These are phyloP conservation scores for Hesperophylax magnus DNA, from an alignment of 1,140 invertebrate genomes.

Conservation along the genomic window DNA sequence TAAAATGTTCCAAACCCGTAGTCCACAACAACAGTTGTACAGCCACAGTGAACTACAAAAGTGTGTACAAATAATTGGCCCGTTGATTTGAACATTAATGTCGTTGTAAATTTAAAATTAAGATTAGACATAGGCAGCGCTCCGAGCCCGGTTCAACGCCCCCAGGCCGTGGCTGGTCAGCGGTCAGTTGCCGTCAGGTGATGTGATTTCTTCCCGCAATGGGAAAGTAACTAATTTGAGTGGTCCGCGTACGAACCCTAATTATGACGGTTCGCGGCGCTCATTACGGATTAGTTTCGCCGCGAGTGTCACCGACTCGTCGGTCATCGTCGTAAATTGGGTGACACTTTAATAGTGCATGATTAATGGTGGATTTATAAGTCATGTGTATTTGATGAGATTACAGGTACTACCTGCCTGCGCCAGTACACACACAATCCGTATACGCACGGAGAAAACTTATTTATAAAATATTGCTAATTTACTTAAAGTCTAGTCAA, in stretches of 20 bases:
- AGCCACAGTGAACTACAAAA: slow-evolving; percentile 1
- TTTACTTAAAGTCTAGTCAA: too few relatives aligned
- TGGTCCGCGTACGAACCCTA: not conserved
- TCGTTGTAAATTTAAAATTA: slow-evolving; percentile 55
- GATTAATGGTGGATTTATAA: not conserved
- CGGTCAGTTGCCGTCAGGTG: not conserved
- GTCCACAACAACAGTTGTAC: not conserved
- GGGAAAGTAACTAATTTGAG: slow-evolving; percentile 40
- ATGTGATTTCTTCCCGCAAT: slow-evolving; percentile 46
- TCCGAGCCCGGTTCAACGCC: slow-evolving; percentile 27
- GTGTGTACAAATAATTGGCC: slow-evolving; percentile 35
- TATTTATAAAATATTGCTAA: too few relatives aligned
- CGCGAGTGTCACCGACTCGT: slow-evolving; percentile 1
- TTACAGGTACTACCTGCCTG: not conserved
- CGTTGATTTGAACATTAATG: slow-evolving; percentile 52
- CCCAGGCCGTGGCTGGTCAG: not conserved
- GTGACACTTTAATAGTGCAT: slow-evolving; percentile 17
- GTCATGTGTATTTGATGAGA: not conserved
- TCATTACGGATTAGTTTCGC: slow-evolving; percentile 18
- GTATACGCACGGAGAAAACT: too few relatives aligned
- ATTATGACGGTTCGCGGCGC: slow-evolving; percentile 25
- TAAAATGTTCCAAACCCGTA: too few relatives aligned
- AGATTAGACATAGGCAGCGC: slow-evolving; percentile 42
- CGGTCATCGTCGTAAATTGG: slow-evolving; percentile 10
- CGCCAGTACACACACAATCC: not conserved